These are phyloP conservation scores for Drosophila sulfurigaster DNA, from an alignment of 1,140 invertebrate genomes.

Conservation along the genomic window DNA sequence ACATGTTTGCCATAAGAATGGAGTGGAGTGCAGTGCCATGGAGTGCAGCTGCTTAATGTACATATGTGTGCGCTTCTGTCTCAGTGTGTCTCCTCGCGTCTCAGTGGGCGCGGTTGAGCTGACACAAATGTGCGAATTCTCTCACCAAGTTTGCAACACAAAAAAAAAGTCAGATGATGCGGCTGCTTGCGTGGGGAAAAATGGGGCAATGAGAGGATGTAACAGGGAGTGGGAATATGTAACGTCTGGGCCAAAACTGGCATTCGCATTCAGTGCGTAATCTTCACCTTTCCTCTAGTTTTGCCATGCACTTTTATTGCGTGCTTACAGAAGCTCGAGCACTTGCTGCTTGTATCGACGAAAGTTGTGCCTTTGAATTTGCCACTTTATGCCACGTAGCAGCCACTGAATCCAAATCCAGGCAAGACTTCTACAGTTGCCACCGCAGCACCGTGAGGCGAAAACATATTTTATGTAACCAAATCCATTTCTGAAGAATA, in stretches of 20 bases:
- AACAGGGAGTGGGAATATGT: neutral
- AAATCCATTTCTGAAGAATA: neutral
- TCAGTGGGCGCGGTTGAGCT: slow-evolving; percentile 43
- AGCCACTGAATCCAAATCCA: slow-evolving; percentile 27
- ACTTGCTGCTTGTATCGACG: slow-evolving; percentile 68
- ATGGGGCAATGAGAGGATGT: neutral
- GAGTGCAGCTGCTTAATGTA: too few species aligned
- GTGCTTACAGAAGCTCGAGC: slow-evolving; percentile 43
- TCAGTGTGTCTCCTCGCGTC: neutral
- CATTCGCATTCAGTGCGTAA: slow-evolving; percentile 80
- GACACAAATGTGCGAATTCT: slow-evolving; percentile 54
- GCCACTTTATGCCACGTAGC: slow-evolving; percentile 66
- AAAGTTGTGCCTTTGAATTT: slow-evolving; percentile 78
- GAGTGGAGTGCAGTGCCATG: slow-evolving; percentile 14
- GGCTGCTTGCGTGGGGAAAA: neutral
- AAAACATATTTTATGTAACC: neutral
- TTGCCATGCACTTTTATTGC: slow-evolving; percentile 75
- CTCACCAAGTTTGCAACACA: slow-evolving; percentile 32
- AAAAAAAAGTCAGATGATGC: neutral
- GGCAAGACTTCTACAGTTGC: slow-evolving; percentile 23
- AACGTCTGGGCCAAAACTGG: slow-evolving; percentile 48
- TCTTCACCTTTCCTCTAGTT: slow-evolving; percentile 76
- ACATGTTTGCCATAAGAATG: slow-evolving; percentile 73
- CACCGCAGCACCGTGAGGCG: slow-evolving; percentile 4
- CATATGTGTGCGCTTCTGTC: slow-evolving; percentile 6